Base-by-base conservation (phyloP, 1,140 invertebrate genomes). In the Trinorchestia longiramus region DNA sequence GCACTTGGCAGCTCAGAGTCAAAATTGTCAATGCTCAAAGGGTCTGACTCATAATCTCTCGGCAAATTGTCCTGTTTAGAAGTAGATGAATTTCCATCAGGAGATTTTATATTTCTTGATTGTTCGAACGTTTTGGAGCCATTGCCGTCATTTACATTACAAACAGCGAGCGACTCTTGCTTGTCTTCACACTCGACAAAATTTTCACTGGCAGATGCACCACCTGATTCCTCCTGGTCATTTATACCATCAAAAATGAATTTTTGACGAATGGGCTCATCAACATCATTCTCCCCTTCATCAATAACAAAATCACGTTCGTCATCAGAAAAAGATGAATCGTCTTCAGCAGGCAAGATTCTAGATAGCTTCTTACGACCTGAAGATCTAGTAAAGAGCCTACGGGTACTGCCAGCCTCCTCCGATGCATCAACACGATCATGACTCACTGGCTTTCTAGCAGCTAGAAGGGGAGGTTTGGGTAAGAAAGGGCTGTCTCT, bases 281-380 rank as follows among this genome's bases (percentile, higher is more conserved):
- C 11, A 77, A 28, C 8, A 77, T 77, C 62, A 23, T 28, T 19
- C 62, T 77, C 36, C 62, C 36, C 62, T 77, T 77, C 62, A 77
- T 77, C 62, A 77, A 36, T 23, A 15, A 42, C 88, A 4, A 91
- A 43, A 91, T 91, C 43, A 91, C 41, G 11, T 91, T 91, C 88
- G 41, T 91, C 88, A 4, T 91, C 88, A 8, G 88, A 91, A 43
- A 43, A 42, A 91, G 88, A 91, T 11, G 88, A 91, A 91, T 91
- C 88, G 41, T 91, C 88, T 4, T 42, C 88, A 91, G 88, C 88
- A 42, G 88, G 88, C 43, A 91, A 43, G 88, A 91, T 91, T 42
- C 88, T 91, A 36, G 88, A 91, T 3, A 91, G 88, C 43, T 91
- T 91, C 28, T 91, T 91, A 43, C 88, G 88, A 43, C 88, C 88